phyloP scores from a whole-genome alignment of 64 coral and sea anemone genomes.

The Pocillopora damicornis region DNA sequence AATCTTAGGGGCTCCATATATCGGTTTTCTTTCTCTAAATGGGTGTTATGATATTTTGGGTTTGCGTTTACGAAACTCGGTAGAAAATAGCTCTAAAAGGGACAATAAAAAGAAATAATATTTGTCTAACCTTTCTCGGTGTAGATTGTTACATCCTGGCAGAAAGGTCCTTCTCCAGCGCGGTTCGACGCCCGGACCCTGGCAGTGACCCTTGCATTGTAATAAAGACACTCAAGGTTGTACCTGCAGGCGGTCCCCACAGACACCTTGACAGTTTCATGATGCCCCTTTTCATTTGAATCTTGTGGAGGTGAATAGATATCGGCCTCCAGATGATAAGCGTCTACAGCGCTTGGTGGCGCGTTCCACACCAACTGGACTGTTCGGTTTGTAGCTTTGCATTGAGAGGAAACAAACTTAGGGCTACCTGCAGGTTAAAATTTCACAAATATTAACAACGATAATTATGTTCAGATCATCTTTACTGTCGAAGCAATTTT shows the following conservation, averaged over 20 bases:
- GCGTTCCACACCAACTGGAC: slow-evolving; percentile 62
- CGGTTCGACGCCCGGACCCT: slow-evolving; percentile 79
- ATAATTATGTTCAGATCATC: too few relatives aligned
- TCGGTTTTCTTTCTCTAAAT: too few relatives aligned
- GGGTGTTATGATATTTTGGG: too few relatives aligned
- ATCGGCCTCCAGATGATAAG: slow-evolving; percentile 60
- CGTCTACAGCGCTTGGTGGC: slow-evolving; percentile 70
- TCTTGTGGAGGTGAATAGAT: slow-evolving; percentile 30
- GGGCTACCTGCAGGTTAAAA: slow-evolving; percentile 52
- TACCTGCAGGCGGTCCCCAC: slow-evolving; percentile 52
- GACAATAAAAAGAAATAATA: neutral
- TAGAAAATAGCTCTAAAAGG: too few relatives aligned
- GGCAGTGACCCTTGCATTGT: slow-evolving; percentile 52
- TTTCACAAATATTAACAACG: neutral
- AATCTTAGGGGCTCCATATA: too few relatives aligned
- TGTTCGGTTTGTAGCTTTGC: slow-evolving; percentile 68
- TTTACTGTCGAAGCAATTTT: too few relatives aligned
- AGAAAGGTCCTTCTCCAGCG: slow-evolving; percentile 77
- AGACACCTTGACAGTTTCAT: slow-evolving; percentile 49
- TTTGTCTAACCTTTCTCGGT: slow-evolving; percentile 57
- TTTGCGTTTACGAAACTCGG: too few relatives aligned
- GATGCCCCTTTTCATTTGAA: slow-evolving; percentile 37
- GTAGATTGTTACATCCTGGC: slow-evolving; percentile 46
- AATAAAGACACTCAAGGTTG: slow-evolving; percentile 66
- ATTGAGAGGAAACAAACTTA: slow-evolving; percentile 57